A percentile compares a stretch with the other conserved stretches of the same genome.
These are phyloP conservation scores for Parazoanthus atlanticus DNA, from an alignment of 92 coral and sea anemone species.

Conservation along the genomic window DNA sequence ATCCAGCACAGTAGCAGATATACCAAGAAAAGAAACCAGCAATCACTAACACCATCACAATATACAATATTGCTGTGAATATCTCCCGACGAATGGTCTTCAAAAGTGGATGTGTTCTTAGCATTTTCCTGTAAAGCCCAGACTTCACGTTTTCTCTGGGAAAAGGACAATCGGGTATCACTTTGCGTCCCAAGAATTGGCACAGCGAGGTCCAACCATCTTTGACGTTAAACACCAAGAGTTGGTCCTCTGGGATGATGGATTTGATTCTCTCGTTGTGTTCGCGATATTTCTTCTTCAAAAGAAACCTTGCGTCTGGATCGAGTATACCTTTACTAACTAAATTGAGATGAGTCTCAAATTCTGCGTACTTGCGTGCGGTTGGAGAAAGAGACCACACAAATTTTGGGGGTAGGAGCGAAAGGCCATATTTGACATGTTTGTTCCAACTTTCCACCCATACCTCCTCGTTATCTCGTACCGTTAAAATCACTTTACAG, in stretches of 20 bases:
- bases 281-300: conserved; percentile 34
- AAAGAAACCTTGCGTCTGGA: conserved; percentile 32
- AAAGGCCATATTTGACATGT: conserved; percentile 34
- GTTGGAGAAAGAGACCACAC: conserved; percentile 34
- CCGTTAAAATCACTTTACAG: conserved; percentile 24
- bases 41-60: background rate
- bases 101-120: background rate
- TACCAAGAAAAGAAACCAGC: background rate
- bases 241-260: conserved; percentile 10
- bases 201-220: conserved; percentile 27
- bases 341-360: conserved; percentile 14
- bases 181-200: conserved; percentile 13
- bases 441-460: conserved; percentile 38
- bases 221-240: conserved; percentile 22
- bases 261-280: conserved; percentile 12
- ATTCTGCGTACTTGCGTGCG: conserved; percentile 28
- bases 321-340: conserved; percentile 29
- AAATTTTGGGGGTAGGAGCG: conserved; percentile 29
- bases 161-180: conserved; percentile 11
- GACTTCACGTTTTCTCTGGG: conserved; percentile 40
- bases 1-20: background rate
- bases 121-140: conserved; percentile 30
- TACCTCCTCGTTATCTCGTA: conserved; percentile 16
- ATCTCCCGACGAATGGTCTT: conserved; percentile 23
- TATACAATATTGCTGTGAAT: background rate